Evolutionary conservation across 2,797 vertebrate genomes (phyloP), one percentile per base, ranked within the genome.

Genomic region (Danionella dracula): DNA sequence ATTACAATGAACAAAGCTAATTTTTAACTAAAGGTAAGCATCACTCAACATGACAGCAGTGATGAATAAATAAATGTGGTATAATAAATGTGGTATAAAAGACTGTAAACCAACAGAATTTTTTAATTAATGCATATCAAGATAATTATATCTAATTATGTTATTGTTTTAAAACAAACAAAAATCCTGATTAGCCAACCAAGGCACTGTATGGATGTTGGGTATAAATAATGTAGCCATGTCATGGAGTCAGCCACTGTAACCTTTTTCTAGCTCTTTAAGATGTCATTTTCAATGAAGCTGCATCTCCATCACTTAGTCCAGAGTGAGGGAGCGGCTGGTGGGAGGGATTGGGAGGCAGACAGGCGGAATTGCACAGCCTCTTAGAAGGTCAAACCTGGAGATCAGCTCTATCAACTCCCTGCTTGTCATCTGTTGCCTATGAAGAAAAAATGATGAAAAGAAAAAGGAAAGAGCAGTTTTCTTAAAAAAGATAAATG

Each of bases 201-300:
- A 59, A 40, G 58, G 69, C 74, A 55, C 57, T 50, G 66, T 27
- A 41, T 60, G 69, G 69, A 63, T 45, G 54, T 65, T 55, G 37
- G 64, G 54, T 79, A 88, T 87, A 87, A 87, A 83, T 88, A 83
- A 90, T 87, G 84, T 82, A 74, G 67, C 45, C 56, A 67, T 86
- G 85, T 88, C 85, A 84, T 74, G 73, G 77, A 88, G 78, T 78
- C 87, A 84, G 83, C 84, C 79, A 76, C 71, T 79, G 83, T 87
- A 89, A 89, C 88, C 85, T 87, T 89, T 89, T 76, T 83, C 79
- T 80, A 82, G 82, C 84, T 87, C 85, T 89, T 89, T 86, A 87
- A 87, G 80, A 79, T 84, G 87, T 87, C 90, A 85, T 83, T 86
- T 85, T 73, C 69, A 82, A 85, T 90, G 84, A 85, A 84, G 85